Conservation (phyloP, 2,888 invertebrate species). For the Tenthredo distinguenda region DNA sequence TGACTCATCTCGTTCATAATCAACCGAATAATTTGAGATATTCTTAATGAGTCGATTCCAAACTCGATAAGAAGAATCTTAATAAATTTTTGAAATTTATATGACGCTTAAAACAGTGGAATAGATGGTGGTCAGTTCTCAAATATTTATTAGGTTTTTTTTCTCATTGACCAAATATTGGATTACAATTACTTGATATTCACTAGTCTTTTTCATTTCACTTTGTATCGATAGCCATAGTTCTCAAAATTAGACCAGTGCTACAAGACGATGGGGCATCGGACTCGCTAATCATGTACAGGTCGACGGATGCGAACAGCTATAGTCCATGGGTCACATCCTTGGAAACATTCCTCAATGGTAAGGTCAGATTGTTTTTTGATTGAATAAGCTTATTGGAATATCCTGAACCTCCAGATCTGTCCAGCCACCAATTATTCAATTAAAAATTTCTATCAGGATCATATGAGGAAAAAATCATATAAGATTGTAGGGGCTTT, state of each 20-base stretch:
- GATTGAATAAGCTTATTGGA: background rate
- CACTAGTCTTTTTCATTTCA: too few relatives aligned
- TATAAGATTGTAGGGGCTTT: background rate
- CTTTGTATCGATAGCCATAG: background rate
- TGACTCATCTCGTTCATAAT: too few relatives aligned
- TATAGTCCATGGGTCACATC: background rate
- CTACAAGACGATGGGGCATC: background rate
- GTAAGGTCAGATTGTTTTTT: background rate
- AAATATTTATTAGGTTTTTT: too few relatives aligned
- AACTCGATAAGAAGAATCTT: too few relatives aligned
- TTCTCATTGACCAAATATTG: too few relatives aligned
- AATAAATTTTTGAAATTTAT: too few relatives aligned
- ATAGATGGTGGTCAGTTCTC: too few relatives aligned
- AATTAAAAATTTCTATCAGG: background rate
- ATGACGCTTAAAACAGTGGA: too few relatives aligned
- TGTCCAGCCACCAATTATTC: background rate
- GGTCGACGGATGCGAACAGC: background rate
- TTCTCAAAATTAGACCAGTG: background rate
- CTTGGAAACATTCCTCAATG: background rate
- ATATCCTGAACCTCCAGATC: background rate
- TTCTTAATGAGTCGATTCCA: too few relatives aligned
- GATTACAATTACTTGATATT: too few relatives aligned
- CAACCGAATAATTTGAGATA: too few relatives aligned
- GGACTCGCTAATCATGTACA: background rate
- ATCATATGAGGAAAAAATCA: background rate